These are phyloP conservation scores for Drosophila limbata DNA, from an alignment of 2,888 invertebrate species.

Conservation along the genomic window DNA sequence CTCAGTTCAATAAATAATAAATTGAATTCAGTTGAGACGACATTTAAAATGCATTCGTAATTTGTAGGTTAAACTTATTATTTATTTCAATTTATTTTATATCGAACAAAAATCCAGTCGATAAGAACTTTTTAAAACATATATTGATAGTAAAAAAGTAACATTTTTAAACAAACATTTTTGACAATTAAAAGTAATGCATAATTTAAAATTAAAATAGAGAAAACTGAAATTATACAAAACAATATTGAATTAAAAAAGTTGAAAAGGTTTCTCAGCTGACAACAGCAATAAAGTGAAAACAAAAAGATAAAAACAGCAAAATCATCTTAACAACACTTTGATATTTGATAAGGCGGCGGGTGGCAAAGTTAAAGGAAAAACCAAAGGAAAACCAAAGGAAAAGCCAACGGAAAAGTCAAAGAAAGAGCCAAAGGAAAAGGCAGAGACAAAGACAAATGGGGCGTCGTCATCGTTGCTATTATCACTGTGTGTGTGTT, in stretches of 20 bases:
- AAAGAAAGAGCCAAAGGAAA: neutral
- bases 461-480: constrained; percentile 39
- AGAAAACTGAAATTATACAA: too few relatives aligned
- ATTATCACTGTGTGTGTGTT: constrained; percentile 39
- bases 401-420: neutral
- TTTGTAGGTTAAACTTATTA: too few relatives aligned
- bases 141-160: too few relatives aligned
- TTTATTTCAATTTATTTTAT: too few relatives aligned
- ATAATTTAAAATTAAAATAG: too few relatives aligned
- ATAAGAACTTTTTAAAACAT: too few relatives aligned
- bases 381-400: neutral
- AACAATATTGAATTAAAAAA: too few relatives aligned
- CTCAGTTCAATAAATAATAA: neutral
- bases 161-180: too few relatives aligned
- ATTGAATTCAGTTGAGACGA: neutral
- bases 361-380: constrained; percentile 15
- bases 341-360: constrained; percentile 73
- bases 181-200: too few relatives aligned
- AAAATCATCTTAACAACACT: constrained; percentile 70
- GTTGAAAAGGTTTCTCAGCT: constrained; percentile 23
- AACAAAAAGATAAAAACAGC: neutral
- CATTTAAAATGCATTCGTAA: constrained; percentile 34
- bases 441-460: constrained; percentile 13
- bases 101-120: too few relatives aligned
- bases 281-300: constrained; percentile 35